Evolutionary conservation across 1,140 invertebrate genomes (phyloP), one percentile per base, ranked within the genome.

Genomic region (Bombus fervidus): DNA sequence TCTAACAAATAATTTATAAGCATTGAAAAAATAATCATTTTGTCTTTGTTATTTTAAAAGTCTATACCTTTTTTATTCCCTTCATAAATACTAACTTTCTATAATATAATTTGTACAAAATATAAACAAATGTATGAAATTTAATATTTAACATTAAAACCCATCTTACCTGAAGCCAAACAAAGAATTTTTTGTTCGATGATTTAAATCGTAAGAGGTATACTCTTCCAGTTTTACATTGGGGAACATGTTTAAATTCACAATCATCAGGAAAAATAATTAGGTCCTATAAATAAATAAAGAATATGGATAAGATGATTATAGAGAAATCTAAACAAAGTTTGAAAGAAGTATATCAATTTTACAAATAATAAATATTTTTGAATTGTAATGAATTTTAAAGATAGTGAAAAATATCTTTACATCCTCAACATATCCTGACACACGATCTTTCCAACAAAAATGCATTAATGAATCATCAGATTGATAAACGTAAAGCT

Each of bases 201-300:
- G 98, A 98, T 94, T 99, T 99, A 92, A 99, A 99, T 95, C 99
- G 99, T 13, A 99, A 95, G 34, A 99, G 96, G 96, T 98, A 99
- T 0, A 99, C 99, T 90, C 99, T 96, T 5, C 99, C 99, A 75
- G 98, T 99, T 75, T 98, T 99, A 93, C 99, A 99, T 93, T 99
- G 98, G 78, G 97, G 96, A 0, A 99, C 98, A 90, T 97, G 96
- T 83, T 99, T 98, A 95, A 99, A 99, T 95, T 99, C 99, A 93
- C 98, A 99, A 94, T 99, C 99, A 95, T 99, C 99, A 47, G 99
- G 99, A 90, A 99, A 99, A 89, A 99, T 99, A 66, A 99, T 98
- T 41, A 99, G 95, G 96, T 99, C 99, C 98, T 98, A 91, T 4
- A 95, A 93, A 90, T 68, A 37, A 91, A 28, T 25, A 81, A 69